A percentile compares a stretch with the other conserved stretches of the same genome.
Evolutionary conservation across 2,888 invertebrate genomes (phyloP).

Genomic region (Drosophila phalerata): DNA sequence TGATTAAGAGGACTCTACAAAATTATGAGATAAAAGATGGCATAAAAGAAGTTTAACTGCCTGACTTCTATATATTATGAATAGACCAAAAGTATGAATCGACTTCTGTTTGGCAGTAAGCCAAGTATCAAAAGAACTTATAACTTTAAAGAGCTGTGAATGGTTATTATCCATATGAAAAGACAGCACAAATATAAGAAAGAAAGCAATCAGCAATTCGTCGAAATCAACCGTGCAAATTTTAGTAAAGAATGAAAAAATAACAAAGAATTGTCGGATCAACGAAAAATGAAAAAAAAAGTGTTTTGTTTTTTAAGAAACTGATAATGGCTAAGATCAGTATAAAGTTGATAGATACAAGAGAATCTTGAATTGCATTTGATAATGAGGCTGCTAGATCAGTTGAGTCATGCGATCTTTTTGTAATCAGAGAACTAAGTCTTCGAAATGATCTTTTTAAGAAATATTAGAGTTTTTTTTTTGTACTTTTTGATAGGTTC

Average conservation of each 20-base stretch:
- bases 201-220: slow-evolving; percentile 20
- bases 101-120: slow-evolving; percentile 19
- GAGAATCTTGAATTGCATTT: not conserved
- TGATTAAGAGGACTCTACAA: not conserved
- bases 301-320: not conserved
- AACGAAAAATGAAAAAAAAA: slow-evolving; percentile 17
- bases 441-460: not conserved
- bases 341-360: not conserved
- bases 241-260: not conserved
- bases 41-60: slow-evolving; percentile 2
- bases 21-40: not conserved
- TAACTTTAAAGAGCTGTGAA: slow-evolving; percentile 6
- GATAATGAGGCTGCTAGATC: not conserved
- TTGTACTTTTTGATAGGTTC: slow-evolving; percentile 7
- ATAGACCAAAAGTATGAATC: slow-evolving; percentile 11
- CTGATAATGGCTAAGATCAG: not conserved
- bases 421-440: not conserved
- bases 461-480: not conserved
- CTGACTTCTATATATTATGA: not conserved
- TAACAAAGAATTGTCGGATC: not conserved
- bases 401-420: not conserved
- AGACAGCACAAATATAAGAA: slow-evolving; percentile 1
- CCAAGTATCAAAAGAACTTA: slow-evolving; percentile 3
- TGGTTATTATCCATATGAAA: slow-evolving; percentile 13
- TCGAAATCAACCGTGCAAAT: slow-evolving; percentile 1